Evolutionary conservation across 2,113 vertebrate genomes (phyloP).

Genomic region (Micromys minutus): DNA sequence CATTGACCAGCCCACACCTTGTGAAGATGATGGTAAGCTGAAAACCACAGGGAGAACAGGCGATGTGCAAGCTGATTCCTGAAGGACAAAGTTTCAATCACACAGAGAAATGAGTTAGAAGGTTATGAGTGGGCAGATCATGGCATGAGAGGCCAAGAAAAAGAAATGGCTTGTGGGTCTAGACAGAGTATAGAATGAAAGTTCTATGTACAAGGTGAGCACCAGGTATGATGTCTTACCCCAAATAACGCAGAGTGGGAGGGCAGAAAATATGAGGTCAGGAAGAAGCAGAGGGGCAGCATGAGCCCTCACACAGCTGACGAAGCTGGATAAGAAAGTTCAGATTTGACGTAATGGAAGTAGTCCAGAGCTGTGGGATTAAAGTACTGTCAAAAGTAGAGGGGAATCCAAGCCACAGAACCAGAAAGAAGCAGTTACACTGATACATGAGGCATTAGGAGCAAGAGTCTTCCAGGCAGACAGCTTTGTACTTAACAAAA

Average conservation of each 20-base stretch:
- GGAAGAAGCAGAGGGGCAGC: neutral
- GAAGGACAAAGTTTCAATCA: too few relatives aligned
- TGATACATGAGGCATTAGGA: too few relatives aligned
- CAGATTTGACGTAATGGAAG: neutral
- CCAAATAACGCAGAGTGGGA: neutral
- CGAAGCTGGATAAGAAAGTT: neutral
- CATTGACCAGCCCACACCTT: too few relatives aligned
- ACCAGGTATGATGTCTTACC: neutral
- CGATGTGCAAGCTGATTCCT: too few relatives aligned
- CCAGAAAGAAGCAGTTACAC: neutral
- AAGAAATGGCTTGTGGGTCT: neutral
- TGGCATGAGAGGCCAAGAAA: neutral
- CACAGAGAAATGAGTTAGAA: too few relatives aligned
- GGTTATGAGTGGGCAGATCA: neutral
- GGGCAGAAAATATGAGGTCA: neutral
- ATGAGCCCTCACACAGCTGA: fast-evolving
- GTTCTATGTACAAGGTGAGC: neutral
- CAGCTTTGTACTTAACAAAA: neutral
- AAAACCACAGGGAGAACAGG: too few relatives aligned
- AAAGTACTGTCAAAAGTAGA: neutral
- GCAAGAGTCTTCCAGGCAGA: neutral
- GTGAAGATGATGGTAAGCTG: too few relatives aligned
- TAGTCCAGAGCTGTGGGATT: neutral
- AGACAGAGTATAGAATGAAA: neutral
- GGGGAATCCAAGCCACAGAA: neutral